Conservation (phyloP, 2,113 vertebrate genomes). For the Platichthys stellatus region DNA sequence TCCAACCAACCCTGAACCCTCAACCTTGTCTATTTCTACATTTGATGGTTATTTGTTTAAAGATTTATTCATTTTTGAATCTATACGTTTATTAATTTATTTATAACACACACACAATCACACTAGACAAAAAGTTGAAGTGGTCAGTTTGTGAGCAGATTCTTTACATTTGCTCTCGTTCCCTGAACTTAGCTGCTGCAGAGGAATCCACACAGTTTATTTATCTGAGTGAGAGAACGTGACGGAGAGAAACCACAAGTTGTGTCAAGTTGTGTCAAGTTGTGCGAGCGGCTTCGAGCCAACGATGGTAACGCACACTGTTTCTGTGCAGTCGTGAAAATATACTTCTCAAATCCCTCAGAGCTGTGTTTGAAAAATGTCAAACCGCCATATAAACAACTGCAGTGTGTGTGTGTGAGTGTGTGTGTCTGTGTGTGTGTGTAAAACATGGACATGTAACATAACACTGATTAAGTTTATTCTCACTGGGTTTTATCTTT, state of each 20-base stretch:
- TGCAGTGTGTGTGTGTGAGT: not conserved
- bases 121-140: no score
- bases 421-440: not conserved
- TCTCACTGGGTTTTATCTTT: no score
- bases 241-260: conserved; percentile 12
- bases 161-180: no score
- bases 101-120: no score
- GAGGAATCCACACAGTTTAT: not conserved
- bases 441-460: not conserved
- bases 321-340: not conserved
- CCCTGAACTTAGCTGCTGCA: no score
- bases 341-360: not conserved
- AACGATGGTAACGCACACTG: not conserved
- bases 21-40: no score
- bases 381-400: not conserved
- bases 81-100: no score
- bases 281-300: not conserved
- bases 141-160: no score
- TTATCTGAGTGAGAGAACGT: not conserved
- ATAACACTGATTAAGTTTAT: no score
- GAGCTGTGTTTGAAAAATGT: not conserved
- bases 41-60: no score
- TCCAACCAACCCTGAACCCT: no score
- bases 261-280: not conserved
- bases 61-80: no score